Evolutionary conservation across 1,140 invertebrate genomes (phyloP), one percentile per base, ranked within the genome.

Genomic region (Aphelenchoides besseyi): DNA sequence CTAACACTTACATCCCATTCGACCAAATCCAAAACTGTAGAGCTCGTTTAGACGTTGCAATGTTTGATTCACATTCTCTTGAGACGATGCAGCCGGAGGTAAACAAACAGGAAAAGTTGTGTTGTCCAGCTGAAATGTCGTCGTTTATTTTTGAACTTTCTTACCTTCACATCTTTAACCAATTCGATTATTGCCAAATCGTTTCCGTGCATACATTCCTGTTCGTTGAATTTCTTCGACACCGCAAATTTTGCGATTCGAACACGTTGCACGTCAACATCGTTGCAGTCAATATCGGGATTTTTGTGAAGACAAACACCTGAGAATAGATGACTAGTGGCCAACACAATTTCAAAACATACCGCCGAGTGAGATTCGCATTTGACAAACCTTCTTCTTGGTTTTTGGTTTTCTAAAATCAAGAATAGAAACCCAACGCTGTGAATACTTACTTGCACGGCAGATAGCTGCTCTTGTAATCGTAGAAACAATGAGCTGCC

Each of bases 401-500:
- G 23, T 48, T 23, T 48, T 12, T 12, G 41, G 41, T 16, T 23
- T 23, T 16, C 41, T 48, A 23, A 12, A 48, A 23, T 48, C 12
- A 48, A 48, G 23, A 23, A 48, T 16, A 48, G 41, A n/a, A n/a
- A n/a, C n/a, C n/a, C n/a, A n/a, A n/a, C n/a, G n/a, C n/a, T n/a
- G 41, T 48, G 41, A 23, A 48, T 61, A 61, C 59, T 61, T 36
- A 61, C 59, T 36, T 28, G 33, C 59, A 61, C 16, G 59, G 59
- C 59, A 61, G 18, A 36, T 61, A 18, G 59, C n/a, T n/a, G 30
- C 30, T 30, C 59, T n/a, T n/a, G 30, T 61, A 61, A 29, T 30
- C 30, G 59, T n/a, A 61, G 59, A 61, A 61, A 36, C 59, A 61
- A 2, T 61, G 59, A 29, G 59, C 59, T 16, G 59, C 59, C n/a